phyloP scores from a whole-genome alignment of 2,797 vertebrate species.

The Notoglanidium macrostoma region DNA sequence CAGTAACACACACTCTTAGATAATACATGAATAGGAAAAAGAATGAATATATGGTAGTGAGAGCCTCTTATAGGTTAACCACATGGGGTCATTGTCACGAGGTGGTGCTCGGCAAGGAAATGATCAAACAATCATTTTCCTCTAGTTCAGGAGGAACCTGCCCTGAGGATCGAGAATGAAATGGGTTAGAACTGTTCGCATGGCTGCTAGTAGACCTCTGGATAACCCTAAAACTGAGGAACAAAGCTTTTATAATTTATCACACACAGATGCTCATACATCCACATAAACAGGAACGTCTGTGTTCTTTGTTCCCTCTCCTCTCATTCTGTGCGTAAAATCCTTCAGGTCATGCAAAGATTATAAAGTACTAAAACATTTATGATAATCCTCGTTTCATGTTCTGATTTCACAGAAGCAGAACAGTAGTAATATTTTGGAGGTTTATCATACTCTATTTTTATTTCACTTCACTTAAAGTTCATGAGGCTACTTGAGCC shows the following conservation, averaged over 20 bases:
- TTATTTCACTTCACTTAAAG: background rate
- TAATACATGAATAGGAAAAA: background rate
- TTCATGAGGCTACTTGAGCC: background rate
- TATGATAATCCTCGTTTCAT: conserved; percentile 13
- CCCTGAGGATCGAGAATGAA: conserved; percentile 17
- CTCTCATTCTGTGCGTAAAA: conserved; percentile 28
- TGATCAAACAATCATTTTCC: background rate
- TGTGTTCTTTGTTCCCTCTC: conserved; percentile 42
- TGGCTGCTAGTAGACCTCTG: conserved; percentile 35
- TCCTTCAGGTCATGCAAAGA: conserved; percentile 39
- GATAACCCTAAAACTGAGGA: conserved; percentile 43
- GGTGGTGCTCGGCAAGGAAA: background rate
- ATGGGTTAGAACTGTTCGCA: conserved; percentile 19
- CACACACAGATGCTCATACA: conserved; percentile 32
- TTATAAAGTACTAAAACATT: conserved; percentile 15
- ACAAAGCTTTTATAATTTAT: conserved; percentile 51
- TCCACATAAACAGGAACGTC: conserved; percentile 45
- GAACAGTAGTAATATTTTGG: background rate
- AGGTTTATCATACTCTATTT: background rate
- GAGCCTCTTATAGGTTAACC: background rate
- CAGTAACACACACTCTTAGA: background rate
- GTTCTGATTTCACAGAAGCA: conserved; percentile 4
- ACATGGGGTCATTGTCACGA: background rate
- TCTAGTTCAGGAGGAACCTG: background rate
- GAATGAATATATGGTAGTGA: background rate